Evolutionary conservation across 2,113 vertebrate genomes (phyloP).

Genomic region (Verasper variegatus): DNA sequence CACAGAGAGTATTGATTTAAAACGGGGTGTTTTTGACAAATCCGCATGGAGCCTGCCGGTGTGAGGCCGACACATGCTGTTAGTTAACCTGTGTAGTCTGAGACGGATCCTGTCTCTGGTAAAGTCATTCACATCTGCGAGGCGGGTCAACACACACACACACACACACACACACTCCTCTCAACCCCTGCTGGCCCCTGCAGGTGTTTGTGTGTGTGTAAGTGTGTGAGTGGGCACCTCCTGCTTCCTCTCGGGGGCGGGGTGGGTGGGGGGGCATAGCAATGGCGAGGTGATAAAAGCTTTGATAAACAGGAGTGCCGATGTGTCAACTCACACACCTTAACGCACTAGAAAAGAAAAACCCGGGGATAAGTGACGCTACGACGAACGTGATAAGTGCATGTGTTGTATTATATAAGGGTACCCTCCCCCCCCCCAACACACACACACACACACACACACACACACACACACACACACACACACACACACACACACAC

Average conservation of each 20-base stretch:
- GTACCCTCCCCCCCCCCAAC: constrained; percentile 13
- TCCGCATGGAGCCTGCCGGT: constrained; percentile 32
- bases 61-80: constrained; percentile 54
- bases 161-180: background rate
- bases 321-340: constrained; percentile 76
- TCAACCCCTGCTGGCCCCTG: constrained; percentile 41
- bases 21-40: constrained; percentile 7
- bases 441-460: too few relatives aligned
- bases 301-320: constrained; percentile 79
- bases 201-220: constrained; percentile 58
- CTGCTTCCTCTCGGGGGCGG: constrained; percentile 63
- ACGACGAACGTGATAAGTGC: background rate
- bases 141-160: constrained; percentile 46
- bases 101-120: constrained; percentile 71
- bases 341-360: constrained; percentile 43
- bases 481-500: background rate
- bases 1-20: constrained; percentile 3
- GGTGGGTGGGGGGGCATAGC: constrained; percentile 42
- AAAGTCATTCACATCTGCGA: constrained; percentile 70
- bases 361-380: constrained; percentile 41
- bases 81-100: constrained; percentile 68
- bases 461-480: background rate
- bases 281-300: constrained; percentile 74
- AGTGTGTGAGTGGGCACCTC: constrained; percentile 44
- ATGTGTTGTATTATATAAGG: constrained; percentile 41